Conservation (phyloP, 2,113 vertebrate species). For the Meriones unguiculatus region DNA sequence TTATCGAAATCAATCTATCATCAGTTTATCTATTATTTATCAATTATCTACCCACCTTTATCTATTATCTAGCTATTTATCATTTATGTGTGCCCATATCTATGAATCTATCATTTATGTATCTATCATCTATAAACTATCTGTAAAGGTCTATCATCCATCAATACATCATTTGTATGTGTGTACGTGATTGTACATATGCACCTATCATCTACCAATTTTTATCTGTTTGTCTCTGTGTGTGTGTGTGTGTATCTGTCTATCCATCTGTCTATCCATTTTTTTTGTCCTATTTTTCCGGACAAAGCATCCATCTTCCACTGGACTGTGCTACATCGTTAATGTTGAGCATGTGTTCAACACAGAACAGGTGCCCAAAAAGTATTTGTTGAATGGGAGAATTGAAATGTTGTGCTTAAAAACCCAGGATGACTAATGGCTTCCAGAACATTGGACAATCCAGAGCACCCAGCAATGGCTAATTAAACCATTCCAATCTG, state of each 20-base stretch:
- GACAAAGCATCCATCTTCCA: background rate
- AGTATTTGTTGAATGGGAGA: slow-evolving; percentile 16
- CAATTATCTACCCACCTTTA: background rate
- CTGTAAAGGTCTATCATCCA: background rate
- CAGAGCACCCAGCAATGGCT: slow-evolving; percentile 29
- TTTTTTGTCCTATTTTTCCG: background rate
- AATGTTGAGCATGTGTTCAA: background rate
- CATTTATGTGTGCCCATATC: background rate
- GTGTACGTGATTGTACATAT: background rate
- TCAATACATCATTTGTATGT: background rate
- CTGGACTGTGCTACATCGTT: background rate
- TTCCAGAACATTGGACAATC: slow-evolving; percentile 27
- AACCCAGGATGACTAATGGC: slow-evolving; percentile 54
- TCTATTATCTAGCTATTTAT: background rate
- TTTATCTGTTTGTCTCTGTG: background rate
- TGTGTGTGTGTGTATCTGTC: background rate
- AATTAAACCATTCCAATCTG: slow-evolving; percentile 70
- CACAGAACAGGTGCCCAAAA: background rate
- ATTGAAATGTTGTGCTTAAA: slow-evolving; percentile 15
- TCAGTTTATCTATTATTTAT: background rate
- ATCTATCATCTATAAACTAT: background rate
- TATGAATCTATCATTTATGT: background rate
- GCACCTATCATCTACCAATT: background rate
- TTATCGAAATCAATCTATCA: background rate
- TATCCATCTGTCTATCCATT: background rate